phyloP scores from a whole-genome alignment of 2,113 vertebrate genomes.

The Donacobius atricapilla region DNA sequence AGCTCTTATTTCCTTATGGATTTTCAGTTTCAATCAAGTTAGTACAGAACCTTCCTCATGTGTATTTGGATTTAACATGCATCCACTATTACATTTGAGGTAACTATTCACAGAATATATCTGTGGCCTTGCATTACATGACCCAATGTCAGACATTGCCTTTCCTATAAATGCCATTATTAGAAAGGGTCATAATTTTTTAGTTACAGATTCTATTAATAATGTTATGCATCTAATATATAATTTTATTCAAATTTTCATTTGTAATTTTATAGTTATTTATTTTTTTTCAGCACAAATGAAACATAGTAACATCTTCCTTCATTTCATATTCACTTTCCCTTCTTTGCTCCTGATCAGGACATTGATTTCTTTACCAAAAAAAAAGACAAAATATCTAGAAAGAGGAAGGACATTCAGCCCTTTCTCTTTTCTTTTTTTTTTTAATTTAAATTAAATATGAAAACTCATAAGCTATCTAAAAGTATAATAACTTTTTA shows the following conservation, averaged over 20 bases:
- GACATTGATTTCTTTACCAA: neutral
- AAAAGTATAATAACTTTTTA: neutral
- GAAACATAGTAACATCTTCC: neutral
- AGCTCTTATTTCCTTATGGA: neutral
- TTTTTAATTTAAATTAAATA: neutral
- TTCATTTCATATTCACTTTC: neutral
- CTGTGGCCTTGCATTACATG: neutral
- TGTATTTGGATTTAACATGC: neutral
- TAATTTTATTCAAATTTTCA: rapidly evolving
- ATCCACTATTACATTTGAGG: neutral
- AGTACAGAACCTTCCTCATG: neutral
- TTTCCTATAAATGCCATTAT: neutral
- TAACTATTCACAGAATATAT: neutral
- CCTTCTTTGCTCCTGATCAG: neutral
- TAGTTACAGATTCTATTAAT: neutral
- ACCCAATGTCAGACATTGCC: neutral
- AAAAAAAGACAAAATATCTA: neutral
- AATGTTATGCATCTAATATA: neutral
- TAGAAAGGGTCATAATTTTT: neutral
- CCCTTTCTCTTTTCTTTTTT: neutral
- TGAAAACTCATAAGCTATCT: neutral
- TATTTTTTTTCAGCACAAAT: neutral
- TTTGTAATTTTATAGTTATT: neutral
- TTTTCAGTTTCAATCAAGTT: neutral
- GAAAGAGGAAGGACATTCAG: neutral